Evolutionary conservation across 2,797 vertebrate genomes (phyloP), one percentile per base, ranked within the genome.

Genomic region (Rhincodon typus): DNA sequence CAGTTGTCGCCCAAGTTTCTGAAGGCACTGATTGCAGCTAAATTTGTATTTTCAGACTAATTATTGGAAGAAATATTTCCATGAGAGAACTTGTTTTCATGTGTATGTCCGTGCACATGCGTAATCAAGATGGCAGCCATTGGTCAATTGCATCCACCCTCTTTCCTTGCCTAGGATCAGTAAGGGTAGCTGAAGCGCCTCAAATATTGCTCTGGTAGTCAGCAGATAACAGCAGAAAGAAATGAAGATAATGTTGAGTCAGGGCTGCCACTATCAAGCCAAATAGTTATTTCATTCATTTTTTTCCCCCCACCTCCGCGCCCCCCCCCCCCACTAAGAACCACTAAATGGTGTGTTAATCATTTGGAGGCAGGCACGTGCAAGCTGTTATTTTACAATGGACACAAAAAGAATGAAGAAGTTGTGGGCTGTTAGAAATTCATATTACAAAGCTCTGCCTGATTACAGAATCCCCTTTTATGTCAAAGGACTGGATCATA

Each of bases 401-500:
- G 27, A 30, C 27, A 57, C 53, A 90, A 90, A 90, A 34, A 62
- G 13, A 66, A 4, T 34, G 15, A 90, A 62, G 87, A 90, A 62
- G 25, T 88, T 57, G 21, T 34, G 30, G 15, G 34, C 87, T 62
- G 27, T 62, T 90, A 19, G 87, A 62, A 27, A 57, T 88, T 90
- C 30, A 30, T 12, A 34, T 90, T 62, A 34, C 4, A 90, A 62
- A 62, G 19, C 30, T 13, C 91, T 19, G 23, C 38, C 34, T 38
- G 30, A 91, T 66, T n/a, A 4, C 19, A 19, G 23, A 67, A 6
- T 69, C 62, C 34, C 57, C 38, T 67, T 93, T 67, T 38, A 17
- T n/a, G 38, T 38, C 62, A n/a, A 67, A 93, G 53, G 62, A 21
- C 57, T 66, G 97, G 97, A 97, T 98, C 96, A 97, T 98, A 97